These are phyloP conservation scores for Bathybates hornii DNA, from an alignment of 2,113 vertebrate species.

Conservation along the genomic window DNA sequence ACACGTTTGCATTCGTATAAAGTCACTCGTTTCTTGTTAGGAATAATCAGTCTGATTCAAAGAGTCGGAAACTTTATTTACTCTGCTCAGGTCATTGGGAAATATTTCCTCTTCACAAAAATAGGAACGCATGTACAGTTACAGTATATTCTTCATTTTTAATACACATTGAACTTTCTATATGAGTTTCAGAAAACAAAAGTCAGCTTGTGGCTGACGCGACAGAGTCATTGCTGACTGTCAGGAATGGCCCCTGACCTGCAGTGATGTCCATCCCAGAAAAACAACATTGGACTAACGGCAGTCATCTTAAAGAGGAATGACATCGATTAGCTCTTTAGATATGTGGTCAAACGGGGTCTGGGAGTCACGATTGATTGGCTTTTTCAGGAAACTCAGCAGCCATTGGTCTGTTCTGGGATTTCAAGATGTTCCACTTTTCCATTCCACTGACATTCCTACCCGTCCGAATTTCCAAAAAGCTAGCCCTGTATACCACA, in stretches of 20 bases:
- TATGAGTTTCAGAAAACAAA: conserved; percentile 29
- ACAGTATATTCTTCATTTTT: conserved; percentile 47
- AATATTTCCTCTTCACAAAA: conserved; percentile 67
- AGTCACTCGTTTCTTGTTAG: not conserved
- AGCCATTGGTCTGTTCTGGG: not conserved
- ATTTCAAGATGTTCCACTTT: not conserved
- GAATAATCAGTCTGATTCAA: not conserved
- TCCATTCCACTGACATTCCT: not conserved
- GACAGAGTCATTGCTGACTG: conserved; percentile 6
- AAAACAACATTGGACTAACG: conserved; percentile 30
- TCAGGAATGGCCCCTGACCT: conserved; percentile 56
- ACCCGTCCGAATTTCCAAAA: not conserved
- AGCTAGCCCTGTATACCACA: conserved; percentile 5
- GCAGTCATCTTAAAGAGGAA: conserved; percentile 57
- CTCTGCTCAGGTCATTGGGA: conserved; percentile 48
- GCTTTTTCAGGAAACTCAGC: not conserved
- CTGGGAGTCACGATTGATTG: not conserved
- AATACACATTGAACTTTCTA: conserved; percentile 35
- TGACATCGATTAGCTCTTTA: conserved; percentile 36
- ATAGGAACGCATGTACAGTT: conserved; percentile 60
- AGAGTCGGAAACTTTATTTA: conserved; percentile 39
- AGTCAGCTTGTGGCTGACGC: not conserved
- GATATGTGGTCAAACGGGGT: conserved; percentile 18
- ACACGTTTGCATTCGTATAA: not conserved
- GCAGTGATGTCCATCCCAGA: conserved; percentile 41